phyloP scores from a whole-genome alignment of 2,797 vertebrate genomes.

The Neosilurus mollespiculum region DNA sequence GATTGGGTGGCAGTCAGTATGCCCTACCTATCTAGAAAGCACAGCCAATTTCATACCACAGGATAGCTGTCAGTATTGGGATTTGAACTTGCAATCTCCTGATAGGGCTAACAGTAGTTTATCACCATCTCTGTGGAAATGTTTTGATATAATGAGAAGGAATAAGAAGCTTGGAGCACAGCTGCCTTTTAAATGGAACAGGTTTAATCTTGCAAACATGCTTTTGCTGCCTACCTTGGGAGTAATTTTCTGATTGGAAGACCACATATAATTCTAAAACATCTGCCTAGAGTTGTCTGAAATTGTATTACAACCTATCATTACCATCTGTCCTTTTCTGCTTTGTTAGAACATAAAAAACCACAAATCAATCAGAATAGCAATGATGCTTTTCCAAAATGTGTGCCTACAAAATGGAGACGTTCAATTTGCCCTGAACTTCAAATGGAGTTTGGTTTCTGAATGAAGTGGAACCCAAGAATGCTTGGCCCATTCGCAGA shows the following conservation, averaged over 20 bases:
- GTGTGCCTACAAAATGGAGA: constrained; percentile 26
- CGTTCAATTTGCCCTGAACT: constrained; percentile 5
- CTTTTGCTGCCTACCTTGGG: neutral
- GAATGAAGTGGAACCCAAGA: constrained; percentile 28
- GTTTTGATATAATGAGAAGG: neutral
- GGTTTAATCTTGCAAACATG: neutral
- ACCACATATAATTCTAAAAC: neutral
- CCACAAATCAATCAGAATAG: constrained; percentile 13
- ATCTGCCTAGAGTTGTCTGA: constrained; percentile 3
- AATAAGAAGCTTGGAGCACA: neutral
- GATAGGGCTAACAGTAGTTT: neutral
- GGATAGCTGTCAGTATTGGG: too few species aligned
- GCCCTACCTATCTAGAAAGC: neutral
- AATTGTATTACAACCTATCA: neutral
- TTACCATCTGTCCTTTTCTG: constrained; percentile 6
- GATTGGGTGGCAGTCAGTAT: neutral
- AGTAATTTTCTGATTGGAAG: neutral
- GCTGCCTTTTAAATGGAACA: neutral
- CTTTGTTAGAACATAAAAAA: neutral
- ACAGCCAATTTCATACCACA: neutral
- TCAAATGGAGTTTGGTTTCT: constrained; percentile 27
- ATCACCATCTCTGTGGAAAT: neutral
- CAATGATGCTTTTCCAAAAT: constrained; percentile 18
- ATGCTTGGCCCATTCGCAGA: constrained; percentile 22
- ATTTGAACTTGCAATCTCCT: neutral